Conservation (phyloP, 2,113 vertebrate genomes). For the Rafetus swinhoei region DNA sequence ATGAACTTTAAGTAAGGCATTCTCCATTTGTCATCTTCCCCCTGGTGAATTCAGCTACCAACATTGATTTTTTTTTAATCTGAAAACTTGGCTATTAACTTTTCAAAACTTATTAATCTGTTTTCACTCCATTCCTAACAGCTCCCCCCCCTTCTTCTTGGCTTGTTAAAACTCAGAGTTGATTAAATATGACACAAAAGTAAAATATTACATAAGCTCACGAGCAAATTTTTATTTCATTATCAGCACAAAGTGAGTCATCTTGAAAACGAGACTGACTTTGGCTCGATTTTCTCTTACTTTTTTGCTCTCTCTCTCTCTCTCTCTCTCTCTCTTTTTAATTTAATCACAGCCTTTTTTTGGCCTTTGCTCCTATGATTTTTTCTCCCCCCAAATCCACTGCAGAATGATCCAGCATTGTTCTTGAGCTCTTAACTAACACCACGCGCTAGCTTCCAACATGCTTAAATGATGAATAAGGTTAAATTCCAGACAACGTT, state of each 20-base stretch:
- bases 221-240: constrained; percentile 72
- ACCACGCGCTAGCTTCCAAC: constrained; percentile 74
- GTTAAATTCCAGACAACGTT: constrained; percentile 83
- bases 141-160: constrained; percentile 5
- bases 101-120: constrained; percentile 57
- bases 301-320: constrained; percentile 41
- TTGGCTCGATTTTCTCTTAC: constrained; percentile 66
- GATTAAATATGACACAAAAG: constrained; percentile 74
- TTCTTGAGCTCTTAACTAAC: constrained; percentile 83
- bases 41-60: constrained; percentile 44
- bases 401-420: constrained; percentile 70
- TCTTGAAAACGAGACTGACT: constrained; percentile 72
- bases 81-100: constrained; percentile 56
- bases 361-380: constrained; percentile 24
- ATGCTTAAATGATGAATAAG: constrained; percentile 84
- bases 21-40: constrained; percentile 57
- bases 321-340: constrained; percentile 45
- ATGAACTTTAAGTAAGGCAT: constrained; percentile 54
- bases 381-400: constrained; percentile 57
- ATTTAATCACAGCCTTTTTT: constrained; percentile 67
- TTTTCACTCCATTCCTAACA: constrained; percentile 52
- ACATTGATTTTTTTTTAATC: constrained; percentile 45
- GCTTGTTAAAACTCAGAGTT: constrained; percentile 60
- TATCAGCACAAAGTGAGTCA: constrained; percentile 77
- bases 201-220: constrained; percentile 69